Conservation (phyloP, 1,140 invertebrate genomes). For the Papilio xuthus region DNA sequence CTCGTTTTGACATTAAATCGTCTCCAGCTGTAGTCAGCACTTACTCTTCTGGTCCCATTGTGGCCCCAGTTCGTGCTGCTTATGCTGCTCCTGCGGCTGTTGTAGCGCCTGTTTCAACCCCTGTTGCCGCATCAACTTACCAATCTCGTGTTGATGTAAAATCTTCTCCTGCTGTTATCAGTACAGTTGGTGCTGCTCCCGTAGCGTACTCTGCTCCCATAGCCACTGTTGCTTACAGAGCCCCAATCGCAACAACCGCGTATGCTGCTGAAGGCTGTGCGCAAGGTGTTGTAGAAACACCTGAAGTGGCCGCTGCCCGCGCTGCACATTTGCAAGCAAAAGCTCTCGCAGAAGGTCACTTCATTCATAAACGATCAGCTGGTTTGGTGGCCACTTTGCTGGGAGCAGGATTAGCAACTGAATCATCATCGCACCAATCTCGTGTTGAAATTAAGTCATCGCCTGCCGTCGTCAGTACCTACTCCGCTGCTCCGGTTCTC, state of each 20-base stretch:
- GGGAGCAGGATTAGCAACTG: neutral
- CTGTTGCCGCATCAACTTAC: conserved; percentile 59
- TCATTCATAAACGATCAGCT: conserved; percentile 67
- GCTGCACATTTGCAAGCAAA: conserved; percentile 73
- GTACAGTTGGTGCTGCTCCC: conserved; percentile 52
- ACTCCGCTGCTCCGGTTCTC: conserved; percentile 47
- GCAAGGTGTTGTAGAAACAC: conserved; percentile 59
- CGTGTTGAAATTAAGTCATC: conserved; percentile 29
- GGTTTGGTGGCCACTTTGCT: conserved; percentile 46
- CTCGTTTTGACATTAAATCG: conserved; percentile 64
- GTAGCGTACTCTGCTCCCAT: conserved; percentile 41
- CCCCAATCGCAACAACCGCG: conserved; percentile 46
- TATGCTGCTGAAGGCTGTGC: conserved; percentile 41
- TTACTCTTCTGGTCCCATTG: conserved; percentile 43
- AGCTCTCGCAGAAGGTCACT: conserved; percentile 62
- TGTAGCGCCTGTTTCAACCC: conserved; percentile 55
- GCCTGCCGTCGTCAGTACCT: conserved; percentile 45
- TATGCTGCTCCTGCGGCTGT: conserved; percentile 47
- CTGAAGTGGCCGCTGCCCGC: conserved; percentile 78
- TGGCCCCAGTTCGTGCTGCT: conserved; percentile 41
- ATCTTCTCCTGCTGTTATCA: conserved; percentile 60
- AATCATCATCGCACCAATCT: conserved; percentile 28
- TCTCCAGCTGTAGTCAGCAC: conserved; percentile 54
- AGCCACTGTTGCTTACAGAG: conserved; percentile 49
- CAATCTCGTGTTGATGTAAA: conserved; percentile 71